Evolutionary conservation across 92 coral and sea anemone species (phyloP), one percentile per base, ranked within the genome.

Genomic region (Porites rus): DNA sequence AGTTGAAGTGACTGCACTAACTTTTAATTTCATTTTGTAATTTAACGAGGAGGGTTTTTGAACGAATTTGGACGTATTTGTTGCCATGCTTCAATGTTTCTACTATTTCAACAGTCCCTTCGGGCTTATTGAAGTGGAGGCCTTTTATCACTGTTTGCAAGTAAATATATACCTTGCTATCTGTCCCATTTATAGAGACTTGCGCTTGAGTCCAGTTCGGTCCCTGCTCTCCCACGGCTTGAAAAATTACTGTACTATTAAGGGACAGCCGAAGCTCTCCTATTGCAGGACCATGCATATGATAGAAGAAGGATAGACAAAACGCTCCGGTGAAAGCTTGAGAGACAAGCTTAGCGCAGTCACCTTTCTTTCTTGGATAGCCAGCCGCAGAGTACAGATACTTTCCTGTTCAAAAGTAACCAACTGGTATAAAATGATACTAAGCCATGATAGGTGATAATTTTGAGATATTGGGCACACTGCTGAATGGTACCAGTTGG

Each of bases 121-220:
- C 31, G 31, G 31, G 31, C 31, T 28, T 24, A 24, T 24, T 28
- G 31, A 28, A 28, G 31, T 28, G 31, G 3, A 28, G 31, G 31
- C 31, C 31, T 28, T 24, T 28, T 28, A 28, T 28, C 31, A 28
- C 3, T 28, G 31, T 28, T 28, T 28, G 31, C 31, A 28, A 28
- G 31, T 28, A 28, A 28, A 28, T 28, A 28, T 75, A 75, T 78
- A 78, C 83, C 83, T 78, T 51, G 61, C 83, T 78, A 43, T 63
- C 18, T 63, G 56, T 43, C 63, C 83, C 83, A 20, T 38, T 78
- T 20, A 78, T 60, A 7, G 50, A 19, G 38, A 78, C 83, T 65
- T 78, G 83, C 13, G 83, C 83, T 50, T 78, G 73, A 18, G 11
- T 78, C 83, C 83, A 78, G 9, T 78, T 59, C n/a, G 73, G 46